Conservation (phyloP, 2,888 invertebrate species). For the Scotopteryx bipunctaria region DNA sequence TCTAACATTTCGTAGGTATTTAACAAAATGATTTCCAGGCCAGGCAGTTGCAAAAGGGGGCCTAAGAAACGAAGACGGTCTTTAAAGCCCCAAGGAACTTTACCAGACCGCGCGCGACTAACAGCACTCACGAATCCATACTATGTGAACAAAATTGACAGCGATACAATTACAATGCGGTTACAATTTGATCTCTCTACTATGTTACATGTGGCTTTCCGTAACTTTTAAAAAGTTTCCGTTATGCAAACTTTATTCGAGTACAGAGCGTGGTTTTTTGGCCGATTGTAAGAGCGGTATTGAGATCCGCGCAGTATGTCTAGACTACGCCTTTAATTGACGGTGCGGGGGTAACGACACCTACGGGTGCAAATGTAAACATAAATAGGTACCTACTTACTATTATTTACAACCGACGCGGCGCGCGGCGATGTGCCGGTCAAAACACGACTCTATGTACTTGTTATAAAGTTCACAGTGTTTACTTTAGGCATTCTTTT, state of each 20-base stretch:
- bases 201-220: background rate
- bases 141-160: background rate
- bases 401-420: constrained; percentile 6
- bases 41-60: constrained; percentile 11
- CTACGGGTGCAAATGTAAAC: constrained; percentile 8
- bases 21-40: constrained; percentile 8
- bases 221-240: background rate
- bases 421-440: constrained; percentile 1
- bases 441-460: constrained; percentile 4
- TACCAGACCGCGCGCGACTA: constrained; percentile 1
- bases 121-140: background rate
- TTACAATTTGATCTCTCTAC: background rate
- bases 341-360: background rate
- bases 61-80: constrained; percentile 2
- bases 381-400: constrained; percentile 13
- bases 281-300: background rate
- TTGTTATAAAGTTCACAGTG: constrained; percentile 2
- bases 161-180: too few species aligned
- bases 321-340: background rate
- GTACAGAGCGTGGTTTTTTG: background rate
- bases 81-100: background rate
- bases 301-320: too few species aligned
- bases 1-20: constrained; percentile 14
- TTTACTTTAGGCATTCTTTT: too few species aligned
- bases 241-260: background rate